phyloP scores from a whole-genome alignment of 23 tunicate species.

The Pegea sp. region DNA sequence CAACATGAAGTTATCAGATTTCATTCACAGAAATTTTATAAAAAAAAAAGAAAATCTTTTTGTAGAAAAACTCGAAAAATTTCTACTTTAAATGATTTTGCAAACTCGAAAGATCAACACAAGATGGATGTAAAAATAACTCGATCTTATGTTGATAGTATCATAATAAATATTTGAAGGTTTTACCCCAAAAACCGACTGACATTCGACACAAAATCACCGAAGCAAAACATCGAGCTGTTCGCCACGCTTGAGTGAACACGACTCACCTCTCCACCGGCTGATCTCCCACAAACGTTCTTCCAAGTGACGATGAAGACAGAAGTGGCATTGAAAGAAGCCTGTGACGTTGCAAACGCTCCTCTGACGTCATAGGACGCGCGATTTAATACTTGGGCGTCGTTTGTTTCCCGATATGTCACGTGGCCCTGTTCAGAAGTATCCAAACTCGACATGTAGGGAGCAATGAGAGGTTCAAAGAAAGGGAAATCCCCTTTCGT shows the following conservation, averaged over 20 bases:
- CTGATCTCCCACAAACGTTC: constrained; percentile 24
- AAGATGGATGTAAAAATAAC: no score
- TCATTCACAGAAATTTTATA: no score
- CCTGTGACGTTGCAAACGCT: constrained; percentile 26
- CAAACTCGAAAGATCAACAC: no score
- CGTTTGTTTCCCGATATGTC: constrained; percentile 31
- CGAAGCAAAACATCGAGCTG: no score
- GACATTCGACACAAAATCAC: no score
- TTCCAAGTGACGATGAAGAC: constrained; percentile 81
- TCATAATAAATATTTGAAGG: no score
- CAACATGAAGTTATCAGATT: background rate
- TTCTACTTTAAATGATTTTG: no score
- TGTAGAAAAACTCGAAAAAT: no score
- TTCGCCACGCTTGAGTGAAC: no score
- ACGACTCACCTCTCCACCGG: constrained; percentile 22
- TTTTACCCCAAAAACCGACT: no score
- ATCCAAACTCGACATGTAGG: constrained; percentile 57
- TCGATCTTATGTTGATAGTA: no score
- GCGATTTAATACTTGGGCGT: constrained; percentile 9
- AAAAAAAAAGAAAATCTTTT: no score
- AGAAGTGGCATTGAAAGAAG: constrained; percentile 41
- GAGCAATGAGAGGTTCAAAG: constrained; percentile 41
- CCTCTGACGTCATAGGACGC: constrained; percentile 43
- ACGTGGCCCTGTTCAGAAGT: constrained; percentile 26
- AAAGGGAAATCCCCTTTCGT: constrained; percentile 31